Percentiles rank a stretch among this genome's conserved stretches.
phyloP scores from a whole-genome alignment of 2,113 vertebrate genomes.

The Sorex araneus region DNA sequence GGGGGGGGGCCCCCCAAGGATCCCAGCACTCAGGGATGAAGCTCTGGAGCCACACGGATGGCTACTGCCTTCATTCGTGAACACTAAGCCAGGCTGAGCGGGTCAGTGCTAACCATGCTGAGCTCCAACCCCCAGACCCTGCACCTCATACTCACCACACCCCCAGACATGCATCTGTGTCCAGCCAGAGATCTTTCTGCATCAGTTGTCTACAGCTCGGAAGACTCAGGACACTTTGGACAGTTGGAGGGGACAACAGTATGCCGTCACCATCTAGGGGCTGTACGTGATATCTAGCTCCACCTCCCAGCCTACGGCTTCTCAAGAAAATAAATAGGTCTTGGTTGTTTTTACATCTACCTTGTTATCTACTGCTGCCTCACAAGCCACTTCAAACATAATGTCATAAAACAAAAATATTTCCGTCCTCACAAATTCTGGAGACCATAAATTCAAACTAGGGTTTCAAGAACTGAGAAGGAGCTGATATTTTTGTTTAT shows the following conservation, averaged over 20 bases:
- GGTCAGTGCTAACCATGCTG: background rate
- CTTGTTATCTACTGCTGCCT: background rate
- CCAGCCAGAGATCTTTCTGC: background rate
- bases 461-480: background rate
- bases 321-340: background rate
- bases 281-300: background rate
- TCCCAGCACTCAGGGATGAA: background rate
- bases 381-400: background rate
- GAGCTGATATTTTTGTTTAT: background rate
- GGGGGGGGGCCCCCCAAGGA: background rate
- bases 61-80: background rate
- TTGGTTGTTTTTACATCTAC: background rate
- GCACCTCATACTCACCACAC: too few relatives aligned
- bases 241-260: background rate
- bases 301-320: background rate
- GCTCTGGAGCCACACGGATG: background rate
- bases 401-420: background rate
- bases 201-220: background rate
- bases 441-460: slow-evolving; percentile 1
- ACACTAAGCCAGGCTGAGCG: background rate
- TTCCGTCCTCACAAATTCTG: background rate
- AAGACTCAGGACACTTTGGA: background rate
- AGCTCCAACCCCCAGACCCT: background rate
- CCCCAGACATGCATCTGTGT: background rate
- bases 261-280: background rate